Percentiles rank a stretch among this genome's conserved stretches.
Conservation (phyloP, 2,797 vertebrate species). For the Danio aesculapii region DNA sequence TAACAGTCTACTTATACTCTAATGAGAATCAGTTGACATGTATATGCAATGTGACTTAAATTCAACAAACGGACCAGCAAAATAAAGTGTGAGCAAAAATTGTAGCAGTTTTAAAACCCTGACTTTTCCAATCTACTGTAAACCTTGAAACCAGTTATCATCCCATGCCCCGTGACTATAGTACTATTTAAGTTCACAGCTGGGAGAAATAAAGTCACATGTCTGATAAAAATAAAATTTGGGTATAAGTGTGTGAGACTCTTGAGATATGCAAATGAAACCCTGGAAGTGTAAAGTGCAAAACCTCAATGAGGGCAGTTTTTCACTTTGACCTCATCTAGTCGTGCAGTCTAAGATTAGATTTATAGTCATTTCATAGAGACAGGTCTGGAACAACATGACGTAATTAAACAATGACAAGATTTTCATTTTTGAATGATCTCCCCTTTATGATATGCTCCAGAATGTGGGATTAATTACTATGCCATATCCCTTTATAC, state of each 20-base stretch:
- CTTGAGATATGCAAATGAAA: background rate
- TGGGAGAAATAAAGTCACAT: background rate
- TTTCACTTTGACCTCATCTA: conserved; percentile 66
- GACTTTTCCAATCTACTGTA: too few species aligned
- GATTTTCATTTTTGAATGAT: background rate
- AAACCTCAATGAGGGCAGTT: conserved; percentile 9
- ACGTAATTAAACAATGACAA: background rate
- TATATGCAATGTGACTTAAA: too few species aligned
- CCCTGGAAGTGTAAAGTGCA: background rate
- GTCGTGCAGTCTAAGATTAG: background rate
- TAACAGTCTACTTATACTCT: too few species aligned
- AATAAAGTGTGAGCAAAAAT: too few species aligned
- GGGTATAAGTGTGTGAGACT: background rate
- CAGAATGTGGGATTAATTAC: background rate
- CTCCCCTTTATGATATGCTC: background rate
- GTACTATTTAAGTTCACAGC: background rate
- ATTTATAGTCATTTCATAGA: background rate
- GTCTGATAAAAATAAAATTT: background rate
- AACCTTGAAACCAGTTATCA: too few species aligned
- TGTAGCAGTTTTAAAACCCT: too few species aligned
- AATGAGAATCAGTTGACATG: too few species aligned
- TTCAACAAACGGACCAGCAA: too few species aligned
- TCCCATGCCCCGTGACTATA: too few species aligned
- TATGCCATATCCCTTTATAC: background rate
- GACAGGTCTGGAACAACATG: background rate